Evolutionary conservation across 2,888 invertebrate species (phyloP), one percentile per base, ranked within the genome.

Genomic region (Sarcophaga rosellei): DNA sequence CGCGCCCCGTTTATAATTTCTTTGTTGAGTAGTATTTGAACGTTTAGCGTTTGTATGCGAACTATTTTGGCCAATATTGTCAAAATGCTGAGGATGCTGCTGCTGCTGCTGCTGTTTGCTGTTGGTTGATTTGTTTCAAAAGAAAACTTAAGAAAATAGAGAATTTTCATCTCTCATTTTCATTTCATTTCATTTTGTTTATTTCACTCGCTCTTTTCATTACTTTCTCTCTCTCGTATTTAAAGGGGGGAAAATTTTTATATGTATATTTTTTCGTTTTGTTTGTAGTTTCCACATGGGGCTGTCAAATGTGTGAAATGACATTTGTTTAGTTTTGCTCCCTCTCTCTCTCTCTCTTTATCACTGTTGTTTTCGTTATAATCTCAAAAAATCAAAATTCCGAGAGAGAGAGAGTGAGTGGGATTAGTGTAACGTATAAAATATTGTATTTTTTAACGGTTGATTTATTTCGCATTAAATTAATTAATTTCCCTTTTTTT

Each of bases 21-120:
- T 86, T 66, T 81, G 77, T 84, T 63, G 79, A 84, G 62, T 86
- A 86, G 86, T 86, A 86, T 86, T 86, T 86, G 86, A 86, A 86
- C 86, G 86, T 86, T 86, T 84, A 86, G 86, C 86, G 84, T 86
- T 86, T 86, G 86, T 86, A 86, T 84, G 86, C 86, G 86, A 86
- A 86, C 86, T 86, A 86, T 86, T 86, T 86, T 86, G 81, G 86
- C 86, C 86, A 86, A 86, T 66, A 84, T 84, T 81, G 57, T 81
- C 78, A 65, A 70, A 84, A 78, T 84, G 86, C 84, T 86, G 84
- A 81, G 86, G 86, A 86, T 86, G 86, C 86, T 86, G 70, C 81
- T 10, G 35, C 86, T 86, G 70, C 81, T 10, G 35, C 35, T 35
- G 35, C 35, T 35, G 25, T 4, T 23, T 25, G 35, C 35, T 84